Base-by-base conservation (phyloP, 23 tunicate genomes). In the Oikopleura albicans region DNA sequence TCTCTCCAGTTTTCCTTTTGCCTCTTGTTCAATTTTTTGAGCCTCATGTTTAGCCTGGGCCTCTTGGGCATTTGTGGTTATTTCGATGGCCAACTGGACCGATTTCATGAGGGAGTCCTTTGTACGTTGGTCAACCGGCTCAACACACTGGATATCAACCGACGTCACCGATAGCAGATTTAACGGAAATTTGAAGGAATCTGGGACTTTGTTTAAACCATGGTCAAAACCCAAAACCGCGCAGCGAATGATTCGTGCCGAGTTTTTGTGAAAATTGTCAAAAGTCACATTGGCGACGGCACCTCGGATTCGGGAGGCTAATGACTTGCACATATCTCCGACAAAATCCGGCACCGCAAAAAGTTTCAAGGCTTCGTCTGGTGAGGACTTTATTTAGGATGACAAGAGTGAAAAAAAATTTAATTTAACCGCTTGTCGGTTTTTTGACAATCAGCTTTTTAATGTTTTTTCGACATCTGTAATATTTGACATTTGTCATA, bases 291-390 rank as follows among this genome's bases (percentile, higher is more conserved):
- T 89, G 39, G 97, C 97, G 1, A 92, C 97, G 0, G 97, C 97
- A 0, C 92, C 92, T 71, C 97, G 86, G 39, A 92, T 87, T 0
- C 97, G 88, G 0, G 97, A 92, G 29, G 97, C 97, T 39, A 89
- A 87, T 41, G 97, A 90, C 57, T 92, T 92, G 87, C 97, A 92
- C 88, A 91, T 85, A 75, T 92, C 97, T 2, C 97, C 97, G 0
- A 92, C 92, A 75, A 92, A 92, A 59, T 92, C 97, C 37, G 97
- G 97, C 84, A 92, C 97, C 66, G 92, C 86, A 88, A 92, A 92
- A 56, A 92, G 75, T 75, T 89, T 89, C 2, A 89, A 89, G 0
- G 97, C 92, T 40, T 89, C 93, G 12, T 86, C 79, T 75, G n/a
- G n/a, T n/a, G n/a, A n/a, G n/a, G n/a, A n/a, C n/a, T n/a, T n/a